A percentile compares a stretch with the other conserved stretches of the same genome.
Conservation (phyloP, 2,113 vertebrate genomes). For the Campylomormyrus numenius region DNA sequence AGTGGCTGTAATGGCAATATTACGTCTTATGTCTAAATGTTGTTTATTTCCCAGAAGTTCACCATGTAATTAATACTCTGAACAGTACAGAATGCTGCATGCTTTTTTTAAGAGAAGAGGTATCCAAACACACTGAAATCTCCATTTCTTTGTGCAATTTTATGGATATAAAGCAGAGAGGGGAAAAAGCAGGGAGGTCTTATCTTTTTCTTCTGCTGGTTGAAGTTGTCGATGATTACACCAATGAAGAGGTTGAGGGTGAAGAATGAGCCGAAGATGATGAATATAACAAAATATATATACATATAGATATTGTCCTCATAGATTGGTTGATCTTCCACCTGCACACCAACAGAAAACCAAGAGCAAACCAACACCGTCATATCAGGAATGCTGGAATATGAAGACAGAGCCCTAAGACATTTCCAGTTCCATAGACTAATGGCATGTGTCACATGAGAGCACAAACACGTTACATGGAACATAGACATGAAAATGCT, state of each 20-base stretch:
- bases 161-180: not conserved
- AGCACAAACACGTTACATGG: not conserved
- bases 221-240: conserved; percentile 99
- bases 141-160: not conserved
- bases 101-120: conserved; percentile 20
- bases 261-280: conserved; percentile 98
- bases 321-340: conserved; percentile 80
- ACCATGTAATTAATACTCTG: not conserved
- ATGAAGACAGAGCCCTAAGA: not conserved
- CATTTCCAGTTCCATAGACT: not conserved
- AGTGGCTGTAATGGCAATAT: not conserved
- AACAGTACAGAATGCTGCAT: not conserved
- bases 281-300: conserved; percentile 98
- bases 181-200: conserved; percentile 46
- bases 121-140: not conserved
- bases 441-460: not conserved
- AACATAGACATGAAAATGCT: not conserved
- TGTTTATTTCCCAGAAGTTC: not conserved
- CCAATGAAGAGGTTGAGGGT: conserved; percentile 98
- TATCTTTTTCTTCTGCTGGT: conserved; percentile 99
- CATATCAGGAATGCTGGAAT: not conserved
- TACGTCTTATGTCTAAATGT: not conserved
- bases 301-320: conserved; percentile 99
- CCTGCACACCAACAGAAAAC: conserved; percentile 41
- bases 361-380: not conserved